Evolutionary conservation across 2,797 vertebrate genomes (phyloP).

Genomic region (Gymnocypris eckloni): DNA sequence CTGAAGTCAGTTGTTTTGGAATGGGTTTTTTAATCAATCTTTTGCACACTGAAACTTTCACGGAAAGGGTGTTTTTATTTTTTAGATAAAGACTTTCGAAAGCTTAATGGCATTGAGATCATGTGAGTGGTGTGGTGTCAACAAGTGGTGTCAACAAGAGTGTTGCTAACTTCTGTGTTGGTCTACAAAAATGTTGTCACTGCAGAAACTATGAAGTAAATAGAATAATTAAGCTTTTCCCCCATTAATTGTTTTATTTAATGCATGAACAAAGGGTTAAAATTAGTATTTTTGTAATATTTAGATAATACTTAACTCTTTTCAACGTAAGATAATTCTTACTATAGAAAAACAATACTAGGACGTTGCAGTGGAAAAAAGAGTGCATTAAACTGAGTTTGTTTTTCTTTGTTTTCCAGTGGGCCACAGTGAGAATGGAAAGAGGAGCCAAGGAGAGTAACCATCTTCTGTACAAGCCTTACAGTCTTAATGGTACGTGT

Average conservation of each 20-base stretch:
- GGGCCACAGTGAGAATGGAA: slow-evolving; percentile 88
- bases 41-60: neutral
- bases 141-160: too few species aligned
- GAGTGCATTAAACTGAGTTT: neutral
- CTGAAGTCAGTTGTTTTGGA: neutral
- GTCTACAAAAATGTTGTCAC: too few species aligned
- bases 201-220: too few species aligned
- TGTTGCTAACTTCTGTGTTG: too few species aligned
- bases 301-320: neutral
- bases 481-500: slow-evolving; percentile 81
- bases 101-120: neutral
- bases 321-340: neutral
- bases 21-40: neutral
- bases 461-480: slow-evolving; percentile 87
- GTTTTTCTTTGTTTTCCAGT: slow-evolving; percentile 73
- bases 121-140: neutral
- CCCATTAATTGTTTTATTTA: neutral
- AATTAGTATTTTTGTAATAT: neutral
- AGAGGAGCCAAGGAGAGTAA: slow-evolving; percentile 90
- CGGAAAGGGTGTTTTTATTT: too few species aligned
- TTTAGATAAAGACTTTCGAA: too few species aligned
- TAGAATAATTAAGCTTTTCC: too few species aligned
- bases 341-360: neutral
- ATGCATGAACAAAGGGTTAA: neutral
- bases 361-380: neutral